Evolutionary conservation across 2,888 invertebrate genomes (phyloP).

Genomic region (Acleris emargana): DNA sequence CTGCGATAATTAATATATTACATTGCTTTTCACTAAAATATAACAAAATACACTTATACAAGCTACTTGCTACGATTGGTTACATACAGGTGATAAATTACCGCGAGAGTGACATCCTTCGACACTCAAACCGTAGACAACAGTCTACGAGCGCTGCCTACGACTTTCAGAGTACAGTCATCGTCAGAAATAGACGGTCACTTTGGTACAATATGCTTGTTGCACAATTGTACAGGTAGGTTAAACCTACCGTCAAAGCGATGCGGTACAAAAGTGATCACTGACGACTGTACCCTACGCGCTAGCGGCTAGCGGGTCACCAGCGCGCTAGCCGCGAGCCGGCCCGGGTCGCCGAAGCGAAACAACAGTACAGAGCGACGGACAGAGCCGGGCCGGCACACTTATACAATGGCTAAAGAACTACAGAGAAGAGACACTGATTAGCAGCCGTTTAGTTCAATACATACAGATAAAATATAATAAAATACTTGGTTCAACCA

Average conservation of each 20-base stretch:
- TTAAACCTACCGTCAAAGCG: too few species aligned
- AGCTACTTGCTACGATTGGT: conserved; percentile 65
- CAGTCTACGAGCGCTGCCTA: conserved; percentile 3
- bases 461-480: neutral
- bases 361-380: conserved; percentile 7
- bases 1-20: conserved; percentile 66
- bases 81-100: conserved; percentile 64
- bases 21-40: conserved; percentile 67
- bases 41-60: conserved; percentile 77
- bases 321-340: neutral
- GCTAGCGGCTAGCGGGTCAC: too few species aligned
- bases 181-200: neutral
- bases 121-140: conserved; percentile 33
- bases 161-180: neutral
- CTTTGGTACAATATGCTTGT: neutral
- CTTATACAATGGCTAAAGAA: neutral
- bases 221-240: too few species aligned
- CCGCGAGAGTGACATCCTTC: conserved; percentile 42
- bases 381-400: conserved; percentile 5
- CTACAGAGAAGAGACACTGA: conserved; percentile 13
- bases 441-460: conserved; percentile 22
- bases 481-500: too few species aligned
- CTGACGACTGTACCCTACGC: too few species aligned
- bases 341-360: neutral
- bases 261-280: too few species aligned